Evolutionary conservation across 1,140 invertebrate genomes (phyloP).

Genomic region (Ooceraea biroi): DNA sequence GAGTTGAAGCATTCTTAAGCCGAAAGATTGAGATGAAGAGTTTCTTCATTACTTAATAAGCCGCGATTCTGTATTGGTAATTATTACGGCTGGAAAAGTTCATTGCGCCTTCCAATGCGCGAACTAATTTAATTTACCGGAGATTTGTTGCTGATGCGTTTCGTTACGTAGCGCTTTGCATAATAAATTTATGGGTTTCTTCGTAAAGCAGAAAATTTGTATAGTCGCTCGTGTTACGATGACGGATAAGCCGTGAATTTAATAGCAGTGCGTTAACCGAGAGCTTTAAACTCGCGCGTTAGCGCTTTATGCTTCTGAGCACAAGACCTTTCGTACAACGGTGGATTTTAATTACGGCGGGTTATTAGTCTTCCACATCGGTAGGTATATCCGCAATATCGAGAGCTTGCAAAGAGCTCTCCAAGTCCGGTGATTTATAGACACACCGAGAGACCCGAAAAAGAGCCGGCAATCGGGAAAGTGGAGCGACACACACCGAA

Average conservation of each 20-base stretch:
- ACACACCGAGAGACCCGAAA: constrained; percentile 14
- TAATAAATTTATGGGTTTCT: constrained; percentile 37
- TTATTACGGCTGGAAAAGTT: background rate
- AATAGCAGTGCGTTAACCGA: constrained; percentile 18
- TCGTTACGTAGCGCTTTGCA: constrained; percentile 24
- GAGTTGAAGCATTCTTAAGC: background rate
- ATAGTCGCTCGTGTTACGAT: constrained; percentile 5
- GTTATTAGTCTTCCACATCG: constrained; percentile 40
- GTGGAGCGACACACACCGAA: constrained; percentile 8
- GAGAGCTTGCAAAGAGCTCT: background rate
- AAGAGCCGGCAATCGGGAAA: constrained; percentile 31
- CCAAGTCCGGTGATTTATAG: constrained; percentile 17
- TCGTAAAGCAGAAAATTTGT: background rate
- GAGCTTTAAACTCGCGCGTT: constrained; percentile 6
- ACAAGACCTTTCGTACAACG: constrained; percentile 12
- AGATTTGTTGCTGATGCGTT: background rate
- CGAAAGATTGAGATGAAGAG: background rate
- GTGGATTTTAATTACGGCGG: constrained; percentile 41
- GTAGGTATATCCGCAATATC: constrained; percentile 22
- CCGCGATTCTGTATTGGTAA: background rate
- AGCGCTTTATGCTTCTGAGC: background rate
- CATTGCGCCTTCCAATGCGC: background rate
- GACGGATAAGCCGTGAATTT: constrained; percentile 28
- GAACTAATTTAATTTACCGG: constrained; percentile 13
- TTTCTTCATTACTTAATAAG: background rate